Evolutionary conservation across 2,888 invertebrate genomes (phyloP), one percentile per base, ranked within the genome.

Genomic region (Nebria brevicollis): DNA sequence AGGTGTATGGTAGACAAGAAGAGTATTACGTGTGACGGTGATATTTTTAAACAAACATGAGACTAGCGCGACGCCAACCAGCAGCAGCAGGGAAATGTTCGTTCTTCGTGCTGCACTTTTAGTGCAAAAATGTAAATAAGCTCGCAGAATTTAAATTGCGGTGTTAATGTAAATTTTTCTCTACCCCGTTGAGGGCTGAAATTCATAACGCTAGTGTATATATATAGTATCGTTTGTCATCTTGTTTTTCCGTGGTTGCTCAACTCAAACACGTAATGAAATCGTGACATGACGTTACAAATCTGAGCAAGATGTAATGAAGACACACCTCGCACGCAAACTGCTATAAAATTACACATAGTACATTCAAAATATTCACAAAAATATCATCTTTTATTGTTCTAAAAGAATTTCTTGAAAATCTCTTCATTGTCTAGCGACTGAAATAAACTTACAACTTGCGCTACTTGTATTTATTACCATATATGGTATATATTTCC

Each of bases 81-180:
- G 2, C 26, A 66, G 34, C 34, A 34, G 34, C 34, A 34, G 34
- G 5, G 34, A 5, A 34, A 34, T 34, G 2, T 34, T 34, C 34
- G 34, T 34, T 68, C 73, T 74, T 68, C 66, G 66, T 66, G 54
- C 75, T 80, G 80, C 80, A 75, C 65, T 80, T 80, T 80, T 64
- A 80, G 70, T 80, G 80, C 75, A 72, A 72, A 75, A 80, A 80
- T 80, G 75, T 80, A 80, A 80, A 80, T 80, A 80, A 80, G 72
- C 75, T 80, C 72, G 80, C 80, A 80, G 80, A 80, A 80, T 80
- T 80, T 80, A 80, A 80, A 80, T 80, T 80, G 75, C 75, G 65
- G 80, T 65, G 75, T 80, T 80, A 80, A 80, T 80, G 80, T 75
- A 80, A 75, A 80, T 80, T 80, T 80, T 80, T 80, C 75, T 75